Percentiles rank a stretch among this genome's conserved stretches.
These are phyloP conservation scores for Vulpes vulpes DNA, from an alignment of 2,113 vertebrate species.

Conservation along the genomic window DNA sequence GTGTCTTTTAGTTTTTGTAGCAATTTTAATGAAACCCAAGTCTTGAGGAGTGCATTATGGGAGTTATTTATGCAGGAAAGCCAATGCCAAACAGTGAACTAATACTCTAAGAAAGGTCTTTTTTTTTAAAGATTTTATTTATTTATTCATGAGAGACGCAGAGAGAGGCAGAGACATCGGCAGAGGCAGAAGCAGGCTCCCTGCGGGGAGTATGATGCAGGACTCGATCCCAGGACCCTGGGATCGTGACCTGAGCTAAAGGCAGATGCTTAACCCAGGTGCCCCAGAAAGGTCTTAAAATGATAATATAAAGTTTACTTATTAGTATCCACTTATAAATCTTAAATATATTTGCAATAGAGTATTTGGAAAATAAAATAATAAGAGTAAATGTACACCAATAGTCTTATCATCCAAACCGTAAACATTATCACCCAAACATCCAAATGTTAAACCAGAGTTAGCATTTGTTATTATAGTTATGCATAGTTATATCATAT, in stretches of 20 bases:
- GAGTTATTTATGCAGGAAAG: not conserved
- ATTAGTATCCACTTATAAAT: not conserved
- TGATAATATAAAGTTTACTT: not conserved
- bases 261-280: too few species aligned
- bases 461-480: not conserved
- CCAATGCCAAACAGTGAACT: not conserved
- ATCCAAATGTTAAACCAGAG: not conserved
- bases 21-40: not conserved
- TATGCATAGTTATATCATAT: constrained; percentile 1
- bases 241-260: too few species aligned
- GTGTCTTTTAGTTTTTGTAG: not conserved
- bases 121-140: too few species aligned
- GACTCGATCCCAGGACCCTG: too few species aligned
- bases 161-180: too few species aligned
- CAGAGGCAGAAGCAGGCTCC: too few species aligned
- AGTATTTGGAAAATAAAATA: constrained; percentile 4
- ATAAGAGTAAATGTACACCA: not conserved
- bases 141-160: too few species aligned
- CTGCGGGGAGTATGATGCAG: too few species aligned
- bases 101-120: not conserved
- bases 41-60: not conserved
- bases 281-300: not conserved
- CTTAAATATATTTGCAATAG: not conserved
- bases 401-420: not conserved
- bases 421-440: not conserved